Evolutionary conservation across 2,113 vertebrate species (phyloP).

Genomic region (Monopterus albus): DNA sequence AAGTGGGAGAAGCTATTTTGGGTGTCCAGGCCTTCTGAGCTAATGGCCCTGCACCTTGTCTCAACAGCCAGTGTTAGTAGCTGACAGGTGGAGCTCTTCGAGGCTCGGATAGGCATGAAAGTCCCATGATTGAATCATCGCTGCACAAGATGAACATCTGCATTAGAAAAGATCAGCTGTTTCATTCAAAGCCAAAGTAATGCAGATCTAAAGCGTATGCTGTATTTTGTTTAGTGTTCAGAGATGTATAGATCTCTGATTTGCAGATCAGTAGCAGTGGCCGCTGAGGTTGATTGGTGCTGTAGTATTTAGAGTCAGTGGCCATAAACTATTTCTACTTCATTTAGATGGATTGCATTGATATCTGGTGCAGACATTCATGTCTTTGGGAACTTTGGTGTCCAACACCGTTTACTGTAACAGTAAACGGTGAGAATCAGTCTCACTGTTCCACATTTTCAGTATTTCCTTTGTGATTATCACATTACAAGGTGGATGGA

Average conservation of each 20-base stretch:
- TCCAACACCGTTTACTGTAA: no score
- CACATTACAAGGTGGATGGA: conserved; percentile 12
- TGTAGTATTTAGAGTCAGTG: background rate
- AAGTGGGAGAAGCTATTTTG: conserved; percentile 6
- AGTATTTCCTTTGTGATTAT: background rate
- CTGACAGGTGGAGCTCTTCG: background rate
- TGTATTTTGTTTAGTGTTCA: no score
- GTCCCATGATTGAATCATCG: background rate
- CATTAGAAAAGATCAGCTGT: background rate
- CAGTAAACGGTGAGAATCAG: no score
- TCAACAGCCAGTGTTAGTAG: background rate
- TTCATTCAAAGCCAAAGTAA: background rate
- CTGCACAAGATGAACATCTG: background rate
- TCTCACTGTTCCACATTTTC: conserved; percentile 4
- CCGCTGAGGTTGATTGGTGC: background rate
- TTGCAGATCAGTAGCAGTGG: no score
- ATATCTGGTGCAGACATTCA: no score
- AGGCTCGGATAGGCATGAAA: background rate
- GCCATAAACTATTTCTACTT: no score
- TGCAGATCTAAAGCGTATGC: no score
- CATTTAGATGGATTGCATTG: no score
- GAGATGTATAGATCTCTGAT: no score
- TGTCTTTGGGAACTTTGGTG: no score
- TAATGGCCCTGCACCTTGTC: background rate
- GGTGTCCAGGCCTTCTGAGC: background rate